phyloP scores from a whole-genome alignment of 2,797 vertebrate species.

The Pipistrellus pipistrellus region DNA sequence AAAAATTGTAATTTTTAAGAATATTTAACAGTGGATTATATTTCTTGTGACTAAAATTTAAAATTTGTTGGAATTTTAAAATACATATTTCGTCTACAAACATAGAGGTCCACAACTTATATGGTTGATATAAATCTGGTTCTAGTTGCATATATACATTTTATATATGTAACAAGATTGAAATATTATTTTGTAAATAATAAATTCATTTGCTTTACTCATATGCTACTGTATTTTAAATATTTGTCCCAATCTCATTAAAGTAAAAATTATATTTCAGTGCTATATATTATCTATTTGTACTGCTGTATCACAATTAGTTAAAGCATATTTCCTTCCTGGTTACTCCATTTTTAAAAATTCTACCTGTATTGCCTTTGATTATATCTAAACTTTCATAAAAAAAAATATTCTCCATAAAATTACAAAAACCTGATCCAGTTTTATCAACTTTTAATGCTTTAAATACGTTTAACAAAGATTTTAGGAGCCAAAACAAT shows the following conservation, averaged over 20 bases:
- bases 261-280: neutral
- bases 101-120: neutral
- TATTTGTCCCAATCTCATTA: neutral
- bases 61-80: slow-evolving; percentile 18
- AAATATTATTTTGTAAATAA: neutral
- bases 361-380: neutral
- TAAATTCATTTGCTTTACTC: neutral
- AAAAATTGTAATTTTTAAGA: neutral
- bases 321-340: neutral
- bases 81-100: neutral
- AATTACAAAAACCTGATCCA: neutral
- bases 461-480: neutral
- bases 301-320: neutral
- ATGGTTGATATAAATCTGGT: neutral
- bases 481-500: neutral
- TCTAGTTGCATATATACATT: neutral
- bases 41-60: neutral
- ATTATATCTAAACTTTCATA: neutral
- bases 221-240: neutral
- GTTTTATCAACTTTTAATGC: neutral
- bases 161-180: neutral
- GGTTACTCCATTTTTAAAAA: neutral
- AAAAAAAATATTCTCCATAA: neutral
- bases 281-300: neutral
- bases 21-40: neutral